Conservation (phyloP, 2,113 vertebrate species). For the Myrmecobius fasciatus region DNA sequence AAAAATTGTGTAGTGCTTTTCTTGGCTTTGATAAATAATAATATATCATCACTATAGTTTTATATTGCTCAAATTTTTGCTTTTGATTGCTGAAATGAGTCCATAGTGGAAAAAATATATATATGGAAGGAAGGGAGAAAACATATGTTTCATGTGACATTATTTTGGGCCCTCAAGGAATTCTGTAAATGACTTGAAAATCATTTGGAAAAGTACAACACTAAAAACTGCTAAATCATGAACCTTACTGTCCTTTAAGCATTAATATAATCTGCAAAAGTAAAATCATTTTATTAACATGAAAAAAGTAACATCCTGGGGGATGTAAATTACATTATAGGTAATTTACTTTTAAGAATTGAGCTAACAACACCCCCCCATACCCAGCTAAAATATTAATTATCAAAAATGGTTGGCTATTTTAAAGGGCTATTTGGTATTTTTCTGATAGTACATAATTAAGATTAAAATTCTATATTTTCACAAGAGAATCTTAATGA, state of each 20-base stretch:
- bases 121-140: not conserved
- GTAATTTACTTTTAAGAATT: not conserved
- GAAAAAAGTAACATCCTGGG: not conserved
- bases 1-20: not conserved
- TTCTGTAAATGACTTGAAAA: not conserved
- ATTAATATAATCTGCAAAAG: not conserved
- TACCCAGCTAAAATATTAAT: not conserved
- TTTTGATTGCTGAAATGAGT: not conserved
- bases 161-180: not conserved
- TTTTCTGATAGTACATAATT: not conserved
- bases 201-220: not conserved
- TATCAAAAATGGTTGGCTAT: not conserved
- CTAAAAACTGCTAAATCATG: not conserved
- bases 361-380: not conserved
- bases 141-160: not conserved
- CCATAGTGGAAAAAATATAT: not conserved
- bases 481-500: not conserved
- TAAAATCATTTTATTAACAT: not conserved
- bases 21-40: not conserved
- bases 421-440: slow-evolving; percentile 23
- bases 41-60: not conserved
- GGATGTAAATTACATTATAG: not conserved
- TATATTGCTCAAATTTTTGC: not conserved
- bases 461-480: not conserved
- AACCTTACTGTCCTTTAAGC: not conserved